phyloP scores from a whole-genome alignment of 2,888 invertebrate genomes.

The Nomada hirtipes region DNA sequence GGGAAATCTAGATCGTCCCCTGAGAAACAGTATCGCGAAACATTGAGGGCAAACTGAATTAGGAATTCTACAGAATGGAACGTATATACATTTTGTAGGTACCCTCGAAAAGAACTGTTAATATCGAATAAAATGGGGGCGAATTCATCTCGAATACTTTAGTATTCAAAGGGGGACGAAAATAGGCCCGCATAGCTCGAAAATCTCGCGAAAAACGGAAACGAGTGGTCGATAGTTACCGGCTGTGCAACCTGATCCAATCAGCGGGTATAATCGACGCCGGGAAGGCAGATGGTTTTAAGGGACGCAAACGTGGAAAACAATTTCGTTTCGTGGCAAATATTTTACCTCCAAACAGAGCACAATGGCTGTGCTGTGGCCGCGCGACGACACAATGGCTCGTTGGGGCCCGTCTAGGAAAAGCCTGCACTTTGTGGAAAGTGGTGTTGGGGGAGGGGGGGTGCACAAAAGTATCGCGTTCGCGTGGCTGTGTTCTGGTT shows the following conservation, averaged over 20 bases:
- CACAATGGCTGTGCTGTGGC: conserved; percentile 26
- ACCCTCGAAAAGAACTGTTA: too few species aligned
- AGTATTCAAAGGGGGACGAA: background rate
- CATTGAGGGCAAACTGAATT: conserved; percentile 12
- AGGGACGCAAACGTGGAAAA: conserved; percentile 45
- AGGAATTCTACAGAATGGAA: background rate
- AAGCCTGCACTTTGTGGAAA: conserved; percentile 39
- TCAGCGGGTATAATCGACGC: conserved; percentile 27
- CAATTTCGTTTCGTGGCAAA: conserved; percentile 62
- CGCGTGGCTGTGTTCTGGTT: conserved; percentile 34
- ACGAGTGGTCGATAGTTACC: background rate
- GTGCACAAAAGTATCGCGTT: conserved; percentile 53
- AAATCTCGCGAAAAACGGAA: conserved; percentile 17
- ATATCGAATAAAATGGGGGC: too few species aligned
- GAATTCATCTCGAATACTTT: background rate
- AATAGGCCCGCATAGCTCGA: background rate
- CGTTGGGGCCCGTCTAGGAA: conserved; percentile 20
- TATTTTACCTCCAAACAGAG: conserved; percentile 57
- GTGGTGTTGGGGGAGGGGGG: background rate
- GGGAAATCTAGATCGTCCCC: conserved; percentile 50
- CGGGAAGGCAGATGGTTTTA: conserved; percentile 55
- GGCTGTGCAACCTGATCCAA: conserved; percentile 42
- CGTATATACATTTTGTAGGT: too few species aligned
- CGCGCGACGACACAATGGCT: conserved; percentile 35
- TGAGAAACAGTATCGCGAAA: conserved; percentile 52